Evolutionary conservation across 1,140 invertebrate species (phyloP).

Genomic region (Tribolium madens): DNA sequence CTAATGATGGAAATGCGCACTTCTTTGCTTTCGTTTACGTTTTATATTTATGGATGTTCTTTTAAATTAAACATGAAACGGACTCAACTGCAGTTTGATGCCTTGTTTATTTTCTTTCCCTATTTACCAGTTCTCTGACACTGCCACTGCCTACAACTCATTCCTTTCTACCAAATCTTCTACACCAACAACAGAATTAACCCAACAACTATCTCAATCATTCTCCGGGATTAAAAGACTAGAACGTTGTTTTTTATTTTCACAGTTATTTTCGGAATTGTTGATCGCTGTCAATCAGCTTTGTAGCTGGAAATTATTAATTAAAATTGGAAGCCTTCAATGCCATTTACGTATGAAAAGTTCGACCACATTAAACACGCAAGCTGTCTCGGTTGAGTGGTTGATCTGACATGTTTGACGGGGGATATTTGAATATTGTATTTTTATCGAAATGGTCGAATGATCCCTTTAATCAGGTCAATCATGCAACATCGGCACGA

Average conservation of each 20-base stretch:
- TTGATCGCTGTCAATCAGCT: constrained; percentile 4
- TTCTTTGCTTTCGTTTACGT: constrained; percentile 55
- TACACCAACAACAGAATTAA: neutral
- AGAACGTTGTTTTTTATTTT: neutral
- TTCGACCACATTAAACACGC: constrained; percentile 43
- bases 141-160: constrained; percentile 34
- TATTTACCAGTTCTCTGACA: constrained; percentile 24
- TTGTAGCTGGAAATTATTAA: constrained; percentile 21
- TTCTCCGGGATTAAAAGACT: neutral
- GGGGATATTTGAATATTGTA: constrained; percentile 39
- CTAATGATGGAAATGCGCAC: constrained; percentile 58
- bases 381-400: constrained; percentile 34
- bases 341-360: constrained; percentile 45
- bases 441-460: constrained; percentile 41
- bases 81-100: constrained; percentile 43
- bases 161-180: neutral
- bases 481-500: neutral
- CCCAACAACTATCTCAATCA: constrained; percentile 19
- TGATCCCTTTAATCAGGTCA: constrained; percentile 33
- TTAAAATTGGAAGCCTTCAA: constrained; percentile 31
- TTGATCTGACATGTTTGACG: constrained; percentile 41
- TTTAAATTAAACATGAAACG: constrained; percentile 55
- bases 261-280: constrained; percentile 8
- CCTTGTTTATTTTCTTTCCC: constrained; percentile 37
- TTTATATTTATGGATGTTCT: constrained; percentile 57